Conservation (phyloP, 2,797 vertebrate species). For the Brachyalestes nurse region DNA sequence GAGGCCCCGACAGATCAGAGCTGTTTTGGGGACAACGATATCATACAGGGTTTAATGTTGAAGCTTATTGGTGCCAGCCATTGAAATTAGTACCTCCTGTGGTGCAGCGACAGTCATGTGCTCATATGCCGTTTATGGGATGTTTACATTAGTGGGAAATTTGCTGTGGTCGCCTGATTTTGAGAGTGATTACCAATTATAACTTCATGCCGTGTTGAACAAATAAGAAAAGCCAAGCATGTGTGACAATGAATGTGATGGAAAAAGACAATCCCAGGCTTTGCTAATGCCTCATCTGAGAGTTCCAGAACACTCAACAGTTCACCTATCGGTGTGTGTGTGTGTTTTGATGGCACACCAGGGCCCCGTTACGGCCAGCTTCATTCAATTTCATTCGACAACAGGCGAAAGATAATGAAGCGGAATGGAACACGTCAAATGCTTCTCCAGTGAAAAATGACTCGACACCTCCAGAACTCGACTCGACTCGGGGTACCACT, state of each 20-base stretch:
- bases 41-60: too few relatives aligned
- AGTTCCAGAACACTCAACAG: background rate
- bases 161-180: background rate
- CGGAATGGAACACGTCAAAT: conserved; percentile 21
- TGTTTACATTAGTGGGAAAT: conserved; percentile 31
- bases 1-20: too few relatives aligned
- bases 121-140: background rate
- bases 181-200: conserved; percentile 42
- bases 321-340: conserved; percentile 28
- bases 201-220: conserved; percentile 44
- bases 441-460: conserved; percentile 21
- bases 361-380: too few relatives aligned
- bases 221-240: conserved; percentile 38
- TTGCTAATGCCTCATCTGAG: conserved; percentile 29
- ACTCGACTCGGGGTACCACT: background rate
- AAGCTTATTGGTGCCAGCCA: too few relatives aligned
- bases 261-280: conserved; percentile 34
- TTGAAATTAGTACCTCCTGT: too few relatives aligned
- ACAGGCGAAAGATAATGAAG: conserved; percentile 32
- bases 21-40: too few relatives aligned
- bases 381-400: conserved; percentile 20
- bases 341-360: too few relatives aligned
- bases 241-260: conserved; percentile 38
- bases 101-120: too few relatives aligned
- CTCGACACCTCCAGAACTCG: background rate